Evolutionary conservation across 2,113 vertebrate genomes (phyloP), one percentile per base, ranked within the genome.

Genomic region (Columba livia): DNA sequence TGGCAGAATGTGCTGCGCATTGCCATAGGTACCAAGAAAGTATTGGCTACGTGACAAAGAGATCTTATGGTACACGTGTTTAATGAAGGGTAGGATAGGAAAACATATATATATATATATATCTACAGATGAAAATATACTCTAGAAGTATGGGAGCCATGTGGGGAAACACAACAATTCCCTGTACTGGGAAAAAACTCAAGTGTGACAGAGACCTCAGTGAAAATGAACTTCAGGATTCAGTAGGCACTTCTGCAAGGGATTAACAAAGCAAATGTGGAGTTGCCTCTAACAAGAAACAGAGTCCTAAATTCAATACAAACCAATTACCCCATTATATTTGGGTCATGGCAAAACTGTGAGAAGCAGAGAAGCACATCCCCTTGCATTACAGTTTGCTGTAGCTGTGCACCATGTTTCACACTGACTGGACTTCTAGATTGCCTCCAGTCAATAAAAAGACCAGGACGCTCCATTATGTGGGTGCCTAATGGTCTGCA

Each of bases 141-240:
- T 69, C 26, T 53, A 88, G 48, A 74, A 95, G 82, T 72, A 64
- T 72, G 85, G 70, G 54, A 91, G 26, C 82, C 88, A 82, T 79
- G 85, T 89, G 81, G 53, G 16, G 44, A 60, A 91, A 75, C 11
- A 61, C 28, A 85, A 48, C 40, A 53, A 44, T 71, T 85, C 85
- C 17, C 57, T 85, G 29, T 65, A 38, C 69, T 85, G 70, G 78
- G 32, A 93, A 87, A 94, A 93, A 75, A 31, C 32, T 75, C 23
- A 81, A 87, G 20, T 93, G 69, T 65, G 78, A 87, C 70, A 89
- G 51, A 92, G 83, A 89, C 73, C 24, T 74, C 38, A 44, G 44
- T 69, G 88, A 91, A 95, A 94, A 91, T 85, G 78, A 82, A 60
- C 74, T 89, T 85, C 24, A 40, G 38, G 67, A 87, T 93, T 85